phyloP scores from a whole-genome alignment of 2,113 vertebrate genomes.

The Xenopus laevis region DNA sequence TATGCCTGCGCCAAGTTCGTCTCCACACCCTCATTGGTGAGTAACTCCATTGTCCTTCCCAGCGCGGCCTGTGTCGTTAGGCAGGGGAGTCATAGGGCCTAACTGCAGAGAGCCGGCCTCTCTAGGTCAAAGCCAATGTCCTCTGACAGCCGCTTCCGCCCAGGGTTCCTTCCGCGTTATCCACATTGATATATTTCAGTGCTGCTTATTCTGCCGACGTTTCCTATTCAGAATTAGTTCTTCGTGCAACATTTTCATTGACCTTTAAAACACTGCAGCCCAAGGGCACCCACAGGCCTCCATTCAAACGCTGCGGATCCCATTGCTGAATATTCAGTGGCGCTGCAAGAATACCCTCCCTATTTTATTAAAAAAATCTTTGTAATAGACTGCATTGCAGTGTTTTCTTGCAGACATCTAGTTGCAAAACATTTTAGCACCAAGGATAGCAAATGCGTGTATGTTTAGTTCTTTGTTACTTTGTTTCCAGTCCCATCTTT shows the following conservation, averaged over 20 bases:
- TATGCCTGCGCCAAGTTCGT: slow-evolving; percentile 89
- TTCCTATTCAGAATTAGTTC: too few relatives aligned
- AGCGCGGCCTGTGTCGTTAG: background rate
- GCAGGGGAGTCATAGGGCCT: slow-evolving; percentile 38
- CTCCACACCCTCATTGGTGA: slow-evolving; percentile 84
- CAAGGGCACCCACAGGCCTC: slow-evolving; percentile 65
- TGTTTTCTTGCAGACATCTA: background rate
- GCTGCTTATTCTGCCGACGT: too few relatives aligned
- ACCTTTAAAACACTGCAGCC: slow-evolving; percentile 61
- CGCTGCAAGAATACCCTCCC: too few relatives aligned
- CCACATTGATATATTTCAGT: background rate
- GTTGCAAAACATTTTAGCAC: too few relatives aligned
- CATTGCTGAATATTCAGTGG: too few relatives aligned
- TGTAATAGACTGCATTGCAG: background rate
- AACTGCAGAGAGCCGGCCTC: slow-evolving; percentile 11
- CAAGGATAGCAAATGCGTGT: too few relatives aligned
- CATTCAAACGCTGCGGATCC: background rate
- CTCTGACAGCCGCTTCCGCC: background rate
- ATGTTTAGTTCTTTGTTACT: too few relatives aligned
- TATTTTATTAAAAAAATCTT: background rate
- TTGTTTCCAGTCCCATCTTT: too few relatives aligned
- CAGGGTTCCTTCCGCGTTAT: background rate
- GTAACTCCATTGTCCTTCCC: slow-evolving; percentile 45
- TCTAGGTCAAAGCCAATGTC: slow-evolving; percentile 45
- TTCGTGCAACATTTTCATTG: slow-evolving; percentile 40